A percentile compares a stretch with the other conserved stretches of the same genome.
Conservation (phyloP, 2,888 invertebrate genomes). For the Thera britannica region DNA sequence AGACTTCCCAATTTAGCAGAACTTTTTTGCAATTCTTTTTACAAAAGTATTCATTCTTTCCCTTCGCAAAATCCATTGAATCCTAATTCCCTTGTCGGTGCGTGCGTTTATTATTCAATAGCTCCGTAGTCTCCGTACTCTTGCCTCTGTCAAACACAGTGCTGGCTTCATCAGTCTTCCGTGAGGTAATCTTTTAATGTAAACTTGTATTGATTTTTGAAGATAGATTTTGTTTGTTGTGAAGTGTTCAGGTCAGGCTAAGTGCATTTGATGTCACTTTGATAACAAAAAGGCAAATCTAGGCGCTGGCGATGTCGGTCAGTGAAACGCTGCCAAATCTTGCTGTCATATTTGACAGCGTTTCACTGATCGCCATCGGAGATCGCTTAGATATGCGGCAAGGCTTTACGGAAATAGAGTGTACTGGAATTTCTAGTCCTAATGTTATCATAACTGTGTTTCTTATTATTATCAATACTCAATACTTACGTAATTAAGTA, state of each 20-base stretch:
- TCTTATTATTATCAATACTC: too few species aligned
- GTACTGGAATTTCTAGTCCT: too few species aligned
- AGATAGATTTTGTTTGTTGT: conserved; percentile 26
- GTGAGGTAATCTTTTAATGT: conserved; percentile 74
- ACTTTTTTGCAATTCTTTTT: conserved; percentile 7
- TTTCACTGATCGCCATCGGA: too few species aligned
- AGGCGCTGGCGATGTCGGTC: too few species aligned
- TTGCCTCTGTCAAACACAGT: conserved; percentile 72
- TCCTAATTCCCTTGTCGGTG: conserved; percentile 52
- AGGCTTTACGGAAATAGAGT: too few species aligned
- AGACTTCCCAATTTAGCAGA: background rate
- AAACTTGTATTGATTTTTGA: conserved; percentile 58
- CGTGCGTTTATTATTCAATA: conserved; percentile 71
- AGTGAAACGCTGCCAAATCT: too few species aligned
- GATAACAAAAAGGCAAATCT: too few species aligned
- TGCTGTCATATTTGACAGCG: too few species aligned
- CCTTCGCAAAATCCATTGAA: conserved; percentile 39
- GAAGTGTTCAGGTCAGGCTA: background rate
- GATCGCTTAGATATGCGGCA: too few species aligned
- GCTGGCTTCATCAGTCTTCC: conserved; percentile 74
- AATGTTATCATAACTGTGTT: too few species aligned
- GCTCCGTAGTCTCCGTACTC: conserved; percentile 54
- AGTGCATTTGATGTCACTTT: too few species aligned
- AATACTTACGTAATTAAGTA: too few species aligned
- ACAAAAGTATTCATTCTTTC: conserved; percentile 11